Evolutionary conservation across 2,888 invertebrate species (phyloP), one percentile per base, ranked within the genome.

Genomic region (Nemurella pictetii): DNA sequence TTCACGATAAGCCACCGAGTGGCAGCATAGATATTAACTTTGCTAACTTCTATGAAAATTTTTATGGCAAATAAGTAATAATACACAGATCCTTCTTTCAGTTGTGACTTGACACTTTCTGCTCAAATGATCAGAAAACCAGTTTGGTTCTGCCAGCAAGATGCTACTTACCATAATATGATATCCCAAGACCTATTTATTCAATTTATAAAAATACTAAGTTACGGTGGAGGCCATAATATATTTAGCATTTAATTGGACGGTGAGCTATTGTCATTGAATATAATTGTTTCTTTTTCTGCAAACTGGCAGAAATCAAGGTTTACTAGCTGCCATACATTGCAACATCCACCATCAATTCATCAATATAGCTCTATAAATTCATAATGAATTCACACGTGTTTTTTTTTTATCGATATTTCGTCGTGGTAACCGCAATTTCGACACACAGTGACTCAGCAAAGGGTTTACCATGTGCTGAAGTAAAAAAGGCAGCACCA

Each of bases 171-270:
- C 55, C 12, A 12, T n/a, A n/a, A n/a, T n/a, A n/a, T n/a, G n/a
- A n/a, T n/a, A n/a, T n/a, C n/a, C 15, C 55, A 55, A 55, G 55
- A 55, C 55, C 55, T 55, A 55, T 55, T 55, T 55, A 12, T 55
- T 55, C 55, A 55, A 55, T 55, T 20, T 20, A 55, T 55, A 55
- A 55, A 55, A 55, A 55, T 55, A 20, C 55, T 20, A 1, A 55
- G 55, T 20, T 55, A 55, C 20, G 55, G 55, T 55, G 55, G 55
- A 55, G 55, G 55, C 55, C 55, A 55, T 55, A 55, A 55, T 30
- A 78, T 78, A 78, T 28, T 30, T 75, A 75, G 28, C n/a, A 78
- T 78, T 78, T 78, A 78, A 78, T 78, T 78, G 78, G 9, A 30
- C 30, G 78, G 9, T 30, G 26, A 78, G n/a, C 75, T 78, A 78